Percentiles rank a stretch among this genome's conserved stretches.
Conservation (phyloP, 2,113 vertebrate species). For the Catharus bicknelli region DNA sequence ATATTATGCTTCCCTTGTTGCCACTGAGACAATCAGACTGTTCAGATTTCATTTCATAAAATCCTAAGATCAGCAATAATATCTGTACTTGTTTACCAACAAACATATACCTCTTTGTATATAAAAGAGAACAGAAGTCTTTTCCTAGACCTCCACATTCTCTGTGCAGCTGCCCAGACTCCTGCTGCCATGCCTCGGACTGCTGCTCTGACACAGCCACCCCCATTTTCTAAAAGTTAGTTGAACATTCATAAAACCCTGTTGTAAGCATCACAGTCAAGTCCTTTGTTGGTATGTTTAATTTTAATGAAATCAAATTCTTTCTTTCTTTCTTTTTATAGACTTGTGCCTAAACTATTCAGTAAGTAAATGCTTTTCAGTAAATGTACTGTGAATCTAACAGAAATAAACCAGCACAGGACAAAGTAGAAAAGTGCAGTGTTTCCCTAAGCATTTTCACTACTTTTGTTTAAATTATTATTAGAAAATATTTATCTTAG, state of each 20-base stretch:
- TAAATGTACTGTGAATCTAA: neutral
- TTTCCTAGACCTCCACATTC: neutral
- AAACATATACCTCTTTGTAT: neutral
- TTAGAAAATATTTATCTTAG: neutral
- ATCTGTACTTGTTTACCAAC: neutral
- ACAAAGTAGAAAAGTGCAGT: neutral
- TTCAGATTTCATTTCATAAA: neutral
- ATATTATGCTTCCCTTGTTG: neutral
- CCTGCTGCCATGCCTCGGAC: neutral
- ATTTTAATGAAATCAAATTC: neutral
- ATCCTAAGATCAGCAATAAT: neutral
- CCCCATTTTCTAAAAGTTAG: neutral
- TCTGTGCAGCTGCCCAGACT: neutral
- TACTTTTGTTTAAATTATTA: neutral
- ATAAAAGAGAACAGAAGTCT: neutral
- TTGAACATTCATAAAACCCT: neutral
- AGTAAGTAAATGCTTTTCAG: neutral
- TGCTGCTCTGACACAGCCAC: neutral
- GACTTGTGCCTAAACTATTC: neutral
- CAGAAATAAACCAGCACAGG: neutral
- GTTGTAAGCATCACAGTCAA: neutral
- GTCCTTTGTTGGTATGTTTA: neutral
- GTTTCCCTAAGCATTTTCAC: neutral
- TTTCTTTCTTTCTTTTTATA: neutral
- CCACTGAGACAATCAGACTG: neutral